These are phyloP conservation scores for Scelioninae gen. 1 DNA, from an alignment of 2,888 invertebrate genomes.

Conservation along the genomic window DNA sequence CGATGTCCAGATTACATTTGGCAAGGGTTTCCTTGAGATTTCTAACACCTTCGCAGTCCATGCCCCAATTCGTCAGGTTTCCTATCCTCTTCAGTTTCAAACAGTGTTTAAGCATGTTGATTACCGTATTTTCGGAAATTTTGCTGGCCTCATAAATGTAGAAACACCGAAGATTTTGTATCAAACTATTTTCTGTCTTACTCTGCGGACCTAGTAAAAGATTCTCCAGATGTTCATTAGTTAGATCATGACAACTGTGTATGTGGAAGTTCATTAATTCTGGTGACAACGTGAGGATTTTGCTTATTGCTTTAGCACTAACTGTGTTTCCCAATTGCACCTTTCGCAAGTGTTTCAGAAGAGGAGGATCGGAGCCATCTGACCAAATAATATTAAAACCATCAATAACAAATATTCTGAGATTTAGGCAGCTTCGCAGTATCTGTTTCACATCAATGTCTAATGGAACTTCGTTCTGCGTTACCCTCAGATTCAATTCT, in stretches of 20 bases:
- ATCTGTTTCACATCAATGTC: conserved; percentile 81
- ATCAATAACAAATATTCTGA: conserved; percentile 80
- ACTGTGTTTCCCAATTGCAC: conserved; percentile 82
- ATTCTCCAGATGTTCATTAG: conserved; percentile 80
- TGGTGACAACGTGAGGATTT: conserved; percentile 81
- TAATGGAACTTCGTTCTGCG: conserved; percentile 76
- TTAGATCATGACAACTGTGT: conserved; percentile 82
- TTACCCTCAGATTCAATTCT: conserved; percentile 81
- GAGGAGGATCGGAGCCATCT: conserved; percentile 75
- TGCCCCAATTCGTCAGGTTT: conserved; percentile 83
- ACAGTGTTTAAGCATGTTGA: conserved; percentile 81
- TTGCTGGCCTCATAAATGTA: conserved; percentile 83
- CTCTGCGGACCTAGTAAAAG: conserved; percentile 66
- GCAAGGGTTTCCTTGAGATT: conserved; percentile 78
- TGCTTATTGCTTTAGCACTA: conserved; percentile 79
- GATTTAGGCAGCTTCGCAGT: conserved; percentile 79
- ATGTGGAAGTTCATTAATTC: conserved; percentile 81
- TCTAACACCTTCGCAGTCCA: conserved; percentile 81
- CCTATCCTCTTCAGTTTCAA: conserved; percentile 81
- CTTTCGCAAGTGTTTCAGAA: conserved; percentile 76
- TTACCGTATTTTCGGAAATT: conserved; percentile 79
- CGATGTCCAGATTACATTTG: conserved; percentile 81
- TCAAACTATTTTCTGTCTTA: conserved; percentile 73
- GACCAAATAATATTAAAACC: conserved; percentile 82
- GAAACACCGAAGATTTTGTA: conserved; percentile 81